A percentile compares a stretch with the other conserved stretches of the same genome.
These are phyloP conservation scores for Diarsia brunnea DNA, from an alignment of 2,888 invertebrate species.

Conservation along the genomic window DNA sequence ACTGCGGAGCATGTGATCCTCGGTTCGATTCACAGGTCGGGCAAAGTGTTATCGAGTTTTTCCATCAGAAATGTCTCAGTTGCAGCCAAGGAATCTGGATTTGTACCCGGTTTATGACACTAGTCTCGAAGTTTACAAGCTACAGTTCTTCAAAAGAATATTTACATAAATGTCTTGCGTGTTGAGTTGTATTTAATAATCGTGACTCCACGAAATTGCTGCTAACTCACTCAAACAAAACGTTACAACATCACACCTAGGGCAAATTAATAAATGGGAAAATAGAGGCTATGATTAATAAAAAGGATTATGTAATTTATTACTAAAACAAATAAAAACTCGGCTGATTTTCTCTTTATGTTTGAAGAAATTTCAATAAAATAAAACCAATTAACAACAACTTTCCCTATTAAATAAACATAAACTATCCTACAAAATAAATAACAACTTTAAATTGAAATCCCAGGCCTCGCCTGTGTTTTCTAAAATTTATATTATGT, in stretches of 20 bases:
- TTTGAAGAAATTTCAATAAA: conserved; percentile 7
- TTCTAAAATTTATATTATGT: conserved; percentile 35
- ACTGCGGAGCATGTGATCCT: too few relatives aligned
- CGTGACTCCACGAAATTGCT: conserved; percentile 45
- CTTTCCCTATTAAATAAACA: conserved; percentile 71
- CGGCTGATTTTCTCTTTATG: background rate
- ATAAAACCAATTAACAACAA: conserved; percentile 46
- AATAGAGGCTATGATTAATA: background rate
- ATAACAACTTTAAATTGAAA: conserved; percentile 73
- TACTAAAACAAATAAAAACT: background rate
- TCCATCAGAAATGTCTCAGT: too few relatives aligned
- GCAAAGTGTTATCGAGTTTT: too few relatives aligned
- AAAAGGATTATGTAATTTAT: background rate
- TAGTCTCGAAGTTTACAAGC: too few relatives aligned
- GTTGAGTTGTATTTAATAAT: conserved; percentile 24
- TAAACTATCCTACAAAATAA: conserved; percentile 68
- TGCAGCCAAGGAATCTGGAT: too few relatives aligned
- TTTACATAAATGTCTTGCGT: conserved; percentile 32
- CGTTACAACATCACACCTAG: conserved; percentile 1
- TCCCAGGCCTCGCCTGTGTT: conserved; percentile 57
- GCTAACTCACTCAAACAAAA: conserved; percentile 24
- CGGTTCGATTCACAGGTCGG: too few relatives aligned
- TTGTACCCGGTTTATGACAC: too few relatives aligned
- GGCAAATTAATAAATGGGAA: background rate
- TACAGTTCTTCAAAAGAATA: background rate